These are phyloP conservation scores for Scolopax mira DNA, from an alignment of 2,113 vertebrate genomes.

Conservation along the genomic window DNA sequence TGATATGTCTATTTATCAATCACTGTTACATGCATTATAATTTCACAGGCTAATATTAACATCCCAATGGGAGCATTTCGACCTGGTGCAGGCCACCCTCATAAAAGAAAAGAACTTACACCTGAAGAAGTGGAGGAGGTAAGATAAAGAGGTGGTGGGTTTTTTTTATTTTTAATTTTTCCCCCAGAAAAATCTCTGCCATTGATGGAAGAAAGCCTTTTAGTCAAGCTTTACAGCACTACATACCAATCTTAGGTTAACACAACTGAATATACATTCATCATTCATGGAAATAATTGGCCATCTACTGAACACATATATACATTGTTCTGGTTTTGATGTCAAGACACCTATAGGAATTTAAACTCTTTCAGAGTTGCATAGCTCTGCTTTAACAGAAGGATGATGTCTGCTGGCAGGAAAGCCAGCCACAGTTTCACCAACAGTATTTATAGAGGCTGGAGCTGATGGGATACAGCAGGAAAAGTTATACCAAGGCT, in stretches of 20 bases:
- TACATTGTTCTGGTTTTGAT: neutral
- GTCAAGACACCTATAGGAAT: neutral
- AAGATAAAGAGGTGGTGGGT: constrained; percentile 22
- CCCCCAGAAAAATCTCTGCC: neutral
- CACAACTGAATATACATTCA: neutral
- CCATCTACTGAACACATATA: neutral
- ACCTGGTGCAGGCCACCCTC: constrained; percentile 94
- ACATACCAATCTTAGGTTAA: neutral
- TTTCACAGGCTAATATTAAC: constrained; percentile 94
- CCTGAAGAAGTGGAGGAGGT: constrained; percentile 88
- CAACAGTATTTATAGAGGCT: neutral
- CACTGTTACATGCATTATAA: neutral
- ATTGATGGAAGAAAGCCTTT: neutral
- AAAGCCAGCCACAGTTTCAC: neutral
- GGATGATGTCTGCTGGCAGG: neutral
- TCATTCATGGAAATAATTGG: neutral
- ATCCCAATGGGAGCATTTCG: constrained; percentile 98
- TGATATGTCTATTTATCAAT: neutral
- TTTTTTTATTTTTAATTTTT: neutral
- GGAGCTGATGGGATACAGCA: neutral
- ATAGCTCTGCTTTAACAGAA: neutral
- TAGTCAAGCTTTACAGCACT: neutral
- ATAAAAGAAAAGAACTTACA: constrained; percentile 90
- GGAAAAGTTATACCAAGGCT: neutral
- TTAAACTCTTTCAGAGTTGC: neutral